Conservation (phyloP, 2,888 invertebrate genomes). For the Tipula vernalis region DNA sequence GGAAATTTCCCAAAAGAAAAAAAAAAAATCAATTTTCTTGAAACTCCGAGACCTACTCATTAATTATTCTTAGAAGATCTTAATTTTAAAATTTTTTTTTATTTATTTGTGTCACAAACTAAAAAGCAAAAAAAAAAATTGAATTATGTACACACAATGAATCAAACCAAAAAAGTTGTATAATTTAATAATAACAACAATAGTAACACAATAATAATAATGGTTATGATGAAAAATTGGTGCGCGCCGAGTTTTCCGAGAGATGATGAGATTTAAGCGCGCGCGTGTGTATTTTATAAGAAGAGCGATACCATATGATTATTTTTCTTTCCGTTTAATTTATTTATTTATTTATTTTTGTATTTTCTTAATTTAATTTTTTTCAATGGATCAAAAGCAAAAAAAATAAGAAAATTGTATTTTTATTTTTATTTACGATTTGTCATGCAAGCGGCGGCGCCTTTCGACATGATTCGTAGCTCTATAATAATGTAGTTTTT, state of each 20-base stretch:
- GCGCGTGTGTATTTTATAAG: neutral
- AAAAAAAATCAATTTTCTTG: neutral
- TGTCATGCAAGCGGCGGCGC: slow-evolving; percentile 11
- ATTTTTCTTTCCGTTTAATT: neutral
- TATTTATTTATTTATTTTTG: neutral
- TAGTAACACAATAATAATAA: neutral
- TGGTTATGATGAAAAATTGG: neutral
- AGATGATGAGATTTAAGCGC: neutral
- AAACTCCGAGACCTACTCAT: neutral
- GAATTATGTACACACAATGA: neutral
- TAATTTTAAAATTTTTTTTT: neutral
- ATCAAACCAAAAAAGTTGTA: neutral
- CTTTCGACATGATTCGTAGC: slow-evolving; percentile 1
- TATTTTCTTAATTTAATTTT: neutral
- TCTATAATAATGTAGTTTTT: neutral
- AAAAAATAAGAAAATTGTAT: neutral
- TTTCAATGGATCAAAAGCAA: neutral
- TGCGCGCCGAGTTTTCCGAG: neutral
- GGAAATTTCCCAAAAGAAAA: neutral
- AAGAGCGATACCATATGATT: neutral
- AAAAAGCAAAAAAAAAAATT: neutral
- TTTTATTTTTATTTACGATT: slow-evolving; percentile 10
- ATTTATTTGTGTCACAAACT: neutral
- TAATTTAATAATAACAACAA: neutral
- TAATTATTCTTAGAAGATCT: neutral